These are phyloP conservation scores for Drosophila teissieri DNA, from an alignment of 1,140 invertebrate genomes.

Conservation along the genomic window DNA sequence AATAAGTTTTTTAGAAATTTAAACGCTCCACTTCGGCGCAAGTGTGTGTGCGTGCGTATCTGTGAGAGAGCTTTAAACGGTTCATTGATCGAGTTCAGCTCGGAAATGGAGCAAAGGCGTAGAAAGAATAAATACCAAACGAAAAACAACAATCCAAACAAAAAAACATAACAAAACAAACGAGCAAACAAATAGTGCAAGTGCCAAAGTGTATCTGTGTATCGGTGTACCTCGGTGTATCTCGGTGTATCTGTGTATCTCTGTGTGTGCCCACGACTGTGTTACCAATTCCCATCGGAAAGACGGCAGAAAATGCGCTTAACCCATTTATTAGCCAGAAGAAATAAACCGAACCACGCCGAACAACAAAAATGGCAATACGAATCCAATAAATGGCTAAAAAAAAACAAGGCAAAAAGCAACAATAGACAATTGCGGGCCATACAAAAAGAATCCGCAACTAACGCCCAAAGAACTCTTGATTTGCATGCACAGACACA, in stretches of 20 bases:
- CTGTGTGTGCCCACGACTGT: constrained; percentile 11
- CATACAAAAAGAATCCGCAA: not conserved
- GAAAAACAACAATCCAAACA: constrained; percentile 20
- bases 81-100: constrained; percentile 78
- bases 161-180: constrained; percentile 32
- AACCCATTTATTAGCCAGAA: constrained; percentile 62
- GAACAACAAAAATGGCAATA: constrained; percentile 14
- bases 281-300: constrained; percentile 48
- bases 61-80: constrained; percentile 64
- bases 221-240: constrained; percentile 12
- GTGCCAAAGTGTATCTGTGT: constrained; percentile 46
- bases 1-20: constrained; percentile 82
- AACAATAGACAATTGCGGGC: not conserved
- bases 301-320: constrained; percentile 59
- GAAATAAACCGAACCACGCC: constrained; percentile 12
- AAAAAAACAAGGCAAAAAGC: constrained; percentile 20
- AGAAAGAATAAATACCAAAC: constrained; percentile 44
- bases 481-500: constrained; percentile 7
- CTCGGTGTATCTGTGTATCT: not conserved
- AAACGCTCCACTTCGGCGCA: constrained; percentile 62
- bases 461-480: constrained; percentile 4
- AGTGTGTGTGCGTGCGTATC: constrained; percentile 19
- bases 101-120: constrained; percentile 60
- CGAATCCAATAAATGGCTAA: constrained; percentile 57
- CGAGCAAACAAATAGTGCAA: constrained; percentile 58